Base-by-base conservation (phyloP, 2,113 vertebrate genomes). In the Mustela lutreola region DNA sequence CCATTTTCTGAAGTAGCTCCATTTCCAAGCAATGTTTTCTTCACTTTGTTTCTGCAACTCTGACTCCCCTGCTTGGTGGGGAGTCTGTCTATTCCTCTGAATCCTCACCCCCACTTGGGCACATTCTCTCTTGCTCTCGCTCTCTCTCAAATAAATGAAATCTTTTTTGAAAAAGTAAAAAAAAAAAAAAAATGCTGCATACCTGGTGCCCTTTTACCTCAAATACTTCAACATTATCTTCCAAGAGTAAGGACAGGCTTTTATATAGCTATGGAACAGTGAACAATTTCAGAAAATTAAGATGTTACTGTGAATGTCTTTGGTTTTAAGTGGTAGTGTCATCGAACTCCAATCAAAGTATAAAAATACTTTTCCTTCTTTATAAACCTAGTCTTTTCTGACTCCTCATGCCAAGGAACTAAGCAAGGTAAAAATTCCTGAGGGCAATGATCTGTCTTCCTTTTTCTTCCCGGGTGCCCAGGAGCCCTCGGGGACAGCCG, bases 231-330 rank as follows among this genome's bases (percentile, higher is more conserved):
- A 53, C 26, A 75, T 15, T 16, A 6, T 48, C 71, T 62, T 81
- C 88, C 24, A 50, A 95, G 63, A 76, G 58, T 24, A 60, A 91
- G 28, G 63, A 22, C 4, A 14, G 42, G 31, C 16, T 78, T 81
- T 81, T 19, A 28, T 0, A 7, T 5, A 95, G 26, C 67, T 16
- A 14, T 0, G 0, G 53, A 60, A 33, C 5, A 24, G 36, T 36
- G 10, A 71, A 11, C 11, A 2, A 22, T 22, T 63, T 71, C 24
- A 48, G 42, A 75, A 94, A 92, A 65, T 50, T 6, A n/a, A 62
- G 53, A n/a, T 42, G 4, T 28, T 39, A 53, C 7, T 31, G 4
- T 24, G 26, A 53, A 9, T 42, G 6, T 6, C 48, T 42, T 89
- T 67, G 18, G 45, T 31, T 65, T 91, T 70, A 70, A 19, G n/a